Evolutionary conservation across 2,113 vertebrate genomes (phyloP).

Genomic region (Lophura nycthemera): DNA sequence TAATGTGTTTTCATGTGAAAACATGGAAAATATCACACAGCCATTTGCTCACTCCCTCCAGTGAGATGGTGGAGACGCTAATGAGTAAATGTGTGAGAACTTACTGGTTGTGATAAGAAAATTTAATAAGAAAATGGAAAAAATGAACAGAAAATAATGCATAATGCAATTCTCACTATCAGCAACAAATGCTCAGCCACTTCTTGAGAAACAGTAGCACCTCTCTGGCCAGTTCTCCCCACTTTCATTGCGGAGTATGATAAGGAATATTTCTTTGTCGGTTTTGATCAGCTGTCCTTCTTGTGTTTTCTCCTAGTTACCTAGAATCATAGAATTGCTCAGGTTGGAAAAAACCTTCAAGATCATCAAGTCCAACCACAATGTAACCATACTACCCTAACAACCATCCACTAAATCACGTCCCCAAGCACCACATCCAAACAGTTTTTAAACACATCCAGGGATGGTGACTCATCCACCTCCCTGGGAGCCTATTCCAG

Average conservation of each 20-base stretch:
- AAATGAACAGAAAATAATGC: background rate
- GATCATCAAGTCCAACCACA: no score
- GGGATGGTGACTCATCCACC: no score
- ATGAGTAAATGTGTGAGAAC: background rate
- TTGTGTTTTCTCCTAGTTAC: background rate
- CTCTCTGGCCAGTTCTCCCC: background rate
- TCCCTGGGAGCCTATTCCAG: no score
- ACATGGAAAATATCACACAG: background rate
- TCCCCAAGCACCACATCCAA: no score
- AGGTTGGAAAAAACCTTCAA: no score
- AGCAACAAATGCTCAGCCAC: background rate
- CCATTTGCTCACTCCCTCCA: background rate
- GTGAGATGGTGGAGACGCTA: background rate
- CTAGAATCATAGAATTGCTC: no score
- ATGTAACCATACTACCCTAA: no score
- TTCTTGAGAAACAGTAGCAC: background rate
- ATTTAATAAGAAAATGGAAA: background rate
- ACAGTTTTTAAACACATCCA: no score
- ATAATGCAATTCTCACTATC: background rate
- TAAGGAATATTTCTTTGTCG: background rate
- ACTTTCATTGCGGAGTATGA: no score
- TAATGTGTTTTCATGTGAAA: background rate
- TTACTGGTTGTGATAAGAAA: background rate
- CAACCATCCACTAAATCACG: no score
- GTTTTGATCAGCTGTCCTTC: background rate